A percentile compares a stretch with the other conserved stretches of the same genome.
Conservation (phyloP, 2,888 invertebrate species). For the Pammene fasciana region DNA sequence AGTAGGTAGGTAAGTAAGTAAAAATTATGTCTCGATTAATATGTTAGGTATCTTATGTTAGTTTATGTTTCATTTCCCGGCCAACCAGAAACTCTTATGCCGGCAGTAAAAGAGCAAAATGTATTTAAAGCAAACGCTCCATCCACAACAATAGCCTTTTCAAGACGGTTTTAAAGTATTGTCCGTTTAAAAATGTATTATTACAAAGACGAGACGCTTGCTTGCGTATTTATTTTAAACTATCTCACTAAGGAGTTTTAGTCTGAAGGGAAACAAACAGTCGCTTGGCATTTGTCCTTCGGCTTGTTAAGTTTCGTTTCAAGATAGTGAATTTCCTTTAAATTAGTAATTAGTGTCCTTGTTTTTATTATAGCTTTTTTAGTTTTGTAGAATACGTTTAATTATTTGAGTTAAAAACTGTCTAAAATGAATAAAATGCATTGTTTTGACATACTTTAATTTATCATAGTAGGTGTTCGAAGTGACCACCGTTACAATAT, state of each 20-base stretch:
- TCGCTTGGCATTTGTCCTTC: constrained; percentile 8
- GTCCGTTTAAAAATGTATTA: constrained; percentile 24
- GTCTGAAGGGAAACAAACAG: constrained; percentile 11
- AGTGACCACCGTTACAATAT: too few relatives aligned
- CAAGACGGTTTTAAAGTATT: constrained; percentile 14
- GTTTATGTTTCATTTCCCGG: too few relatives aligned
- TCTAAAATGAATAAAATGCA: too few relatives aligned
- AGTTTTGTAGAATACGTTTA: too few relatives aligned
- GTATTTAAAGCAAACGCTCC: constrained; percentile 13
- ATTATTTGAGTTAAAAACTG: too few relatives aligned
- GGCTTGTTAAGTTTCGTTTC: constrained; percentile 12
- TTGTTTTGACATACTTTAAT: too few relatives aligned
- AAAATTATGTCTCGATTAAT: too few relatives aligned
- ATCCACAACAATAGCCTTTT: constrained; percentile 19
- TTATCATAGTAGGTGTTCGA: too few relatives aligned
- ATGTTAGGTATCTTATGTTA: too few relatives aligned
- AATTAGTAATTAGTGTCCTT: constrained; percentile 1
- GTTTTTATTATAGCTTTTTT: not conserved
- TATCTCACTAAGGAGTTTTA: constrained; percentile 20
- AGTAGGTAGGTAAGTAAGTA: too few relatives aligned
- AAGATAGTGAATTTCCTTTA: constrained; percentile 1
- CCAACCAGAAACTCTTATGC: not conserved
- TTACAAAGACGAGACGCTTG: constrained; percentile 12
- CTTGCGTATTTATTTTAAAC: constrained; percentile 22
- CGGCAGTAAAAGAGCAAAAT: constrained; percentile 12